A percentile compares a stretch with the other conserved stretches of the same genome.
Evolutionary conservation across 30 jellyfish, hydroid and myxozoan genomes (phyloP).

Genomic region (Hydractinia symbiolongicarpus): DNA sequence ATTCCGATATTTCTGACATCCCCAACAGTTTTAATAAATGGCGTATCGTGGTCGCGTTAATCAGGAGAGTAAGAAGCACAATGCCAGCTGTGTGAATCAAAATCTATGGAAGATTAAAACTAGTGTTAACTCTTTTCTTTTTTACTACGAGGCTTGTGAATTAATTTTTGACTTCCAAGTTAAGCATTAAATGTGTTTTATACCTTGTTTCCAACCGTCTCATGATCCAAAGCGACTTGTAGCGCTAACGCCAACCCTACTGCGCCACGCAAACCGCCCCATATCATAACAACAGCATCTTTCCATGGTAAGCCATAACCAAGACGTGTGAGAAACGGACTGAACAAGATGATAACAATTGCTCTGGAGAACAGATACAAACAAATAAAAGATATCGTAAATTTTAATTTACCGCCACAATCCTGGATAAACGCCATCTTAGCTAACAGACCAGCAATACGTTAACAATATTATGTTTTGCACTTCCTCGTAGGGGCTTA

Average conservation of each 20-base stretch:
- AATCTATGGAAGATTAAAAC: conserved; percentile 39
- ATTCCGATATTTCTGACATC: conserved; percentile 89
- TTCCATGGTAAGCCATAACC: conserved; percentile 83
- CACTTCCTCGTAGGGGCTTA: no score
- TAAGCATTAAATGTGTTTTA: not conserved
- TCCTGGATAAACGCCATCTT: no score
- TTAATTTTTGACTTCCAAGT: not conserved
- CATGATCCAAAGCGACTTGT: conserved; percentile 68
- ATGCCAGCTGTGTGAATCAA: conserved; percentile 86
- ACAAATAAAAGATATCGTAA: not conserved
- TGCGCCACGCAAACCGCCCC: conserved; percentile 97
- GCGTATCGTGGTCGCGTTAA: conserved; percentile 74
- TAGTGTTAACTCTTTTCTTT: not conserved
- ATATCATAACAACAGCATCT: conserved; percentile 70
- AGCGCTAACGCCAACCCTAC: conserved; percentile 80
- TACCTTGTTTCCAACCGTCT: conserved; percentile 76
- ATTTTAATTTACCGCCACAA: no score
- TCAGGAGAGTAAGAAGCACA: conserved; percentile 61
- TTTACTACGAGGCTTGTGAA: no score
- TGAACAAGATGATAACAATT: conserved; percentile 55
- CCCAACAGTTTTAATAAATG: conserved; percentile 67
- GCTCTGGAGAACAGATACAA: conserved; percentile 38
- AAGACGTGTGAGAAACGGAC: conserved; percentile 72
- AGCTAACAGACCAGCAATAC: no score
- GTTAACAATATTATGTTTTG: no score